Base-by-base conservation (phyloP, 1,140 invertebrate species). In the Cotesia chilonis region DNA sequence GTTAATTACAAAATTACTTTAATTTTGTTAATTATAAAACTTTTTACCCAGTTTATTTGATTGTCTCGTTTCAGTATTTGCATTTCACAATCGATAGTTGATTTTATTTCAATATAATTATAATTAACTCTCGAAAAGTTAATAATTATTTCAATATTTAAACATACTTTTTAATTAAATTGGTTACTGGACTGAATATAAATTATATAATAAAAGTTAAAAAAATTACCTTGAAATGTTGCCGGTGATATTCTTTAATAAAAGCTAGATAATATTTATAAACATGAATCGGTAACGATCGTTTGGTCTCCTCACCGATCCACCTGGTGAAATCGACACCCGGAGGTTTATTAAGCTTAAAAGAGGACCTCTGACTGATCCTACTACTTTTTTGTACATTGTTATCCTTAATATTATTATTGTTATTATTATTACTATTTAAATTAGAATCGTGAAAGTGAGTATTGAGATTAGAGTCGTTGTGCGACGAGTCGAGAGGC, bases 281-380 rank as follows among this genome's bases (percentile, higher is more conserved):
- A 75, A 92, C 90, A 75, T 92, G 90, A n/a, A 87, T 85, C 2
- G 91, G 91, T 77, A 92, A 78, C 0, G 89, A 86, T 35, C 88
- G 85, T 73, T 89, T 90, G 20, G 91, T 92, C 81, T 92, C 91
- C 78, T 91, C 89, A 12, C 91, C 91, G 75, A 92, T 92, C 91
- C 91, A 92, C 75, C 89, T 47, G 7, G 41, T 47, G 5, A 47
- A 7, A 47, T 47, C 41, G 6, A 47, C 41, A 47, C 41, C 41
- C 41, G 41, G 41, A 10, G 88, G 64, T 89, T 84, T 2, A 76
- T 78, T 0, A 76, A 72, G 20, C 82, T 80, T 60, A 84, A 75
- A 9, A 78, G 78, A 12, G 81, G 81, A 14, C 81, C 81, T 72
- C 79, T 76, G 14, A 79, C 77, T 1, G 67, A 51, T 20, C 66